Base-by-base conservation (phyloP, 2,113 vertebrate species). In the Pseudonaja textilis region DNA sequence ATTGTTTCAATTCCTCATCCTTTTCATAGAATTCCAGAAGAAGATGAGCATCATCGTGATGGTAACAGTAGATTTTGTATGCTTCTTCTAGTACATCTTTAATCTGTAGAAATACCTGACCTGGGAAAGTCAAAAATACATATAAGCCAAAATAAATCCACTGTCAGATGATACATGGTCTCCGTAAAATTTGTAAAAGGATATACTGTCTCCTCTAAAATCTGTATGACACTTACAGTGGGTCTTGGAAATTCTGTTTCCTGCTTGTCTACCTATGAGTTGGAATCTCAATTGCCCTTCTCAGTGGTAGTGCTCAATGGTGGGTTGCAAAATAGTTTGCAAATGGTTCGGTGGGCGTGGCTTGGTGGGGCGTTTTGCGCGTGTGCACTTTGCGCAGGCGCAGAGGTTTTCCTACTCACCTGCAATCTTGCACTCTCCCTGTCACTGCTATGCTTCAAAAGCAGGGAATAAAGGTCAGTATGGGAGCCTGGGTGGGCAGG, bases 1-100 rank as follows among this genome's bases (percentile, higher is more conserved):
- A 98, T 91, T 98, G 97, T 95, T 98, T 99, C 95, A 99, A 97
- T 94, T 98, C 98, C 94, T 99, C 99, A 12, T 99, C 98, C 96
- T 98, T 99, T 96, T 99, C 99, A 29, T 99, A 99, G 92, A 98
- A 97, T 97, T 99, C 99, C 74, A 99, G 98, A 39, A 98, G 96
- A 90, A 96, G 95, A 92, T 98, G 99, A 0, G 99, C 99, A 52
- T 99, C 99, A 25, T 99, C 98, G 0, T 99, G 99, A 89, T 98
- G 98, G 95, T 98, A 99, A 96, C 99, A 99, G 96, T 99, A 99
- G 95, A 98, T 98, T 97, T 99, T 99, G 97, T 99, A 99, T 11
- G 98, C 98, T 14, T 99, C 99, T 97, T 99, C 99, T 95, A 99
- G 94, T 14, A 98, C 97, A 92, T 97, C 98, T 97, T 99, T 99